Evolutionary conservation across 2,888 invertebrate species (phyloP), one percentile per base, ranked within the genome.

Genomic region (Agonopterix arenella): DNA sequence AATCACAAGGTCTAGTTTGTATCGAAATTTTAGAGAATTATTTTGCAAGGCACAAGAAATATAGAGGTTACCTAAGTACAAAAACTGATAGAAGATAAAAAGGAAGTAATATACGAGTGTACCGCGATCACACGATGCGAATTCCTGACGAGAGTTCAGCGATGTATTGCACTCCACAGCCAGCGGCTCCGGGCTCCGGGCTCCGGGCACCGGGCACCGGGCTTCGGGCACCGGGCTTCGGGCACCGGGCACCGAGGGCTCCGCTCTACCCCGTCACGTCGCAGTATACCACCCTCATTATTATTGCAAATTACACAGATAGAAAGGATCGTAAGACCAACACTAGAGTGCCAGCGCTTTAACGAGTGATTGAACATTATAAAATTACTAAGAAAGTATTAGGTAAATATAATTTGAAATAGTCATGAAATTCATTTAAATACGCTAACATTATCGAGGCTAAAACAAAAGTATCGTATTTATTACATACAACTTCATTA

Each of bases 371-470:
- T 73, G 77, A 84, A 84, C 76, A 76, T 74, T 84, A 84, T 82
- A 84, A 84, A 82, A 76, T 78, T 75, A 86, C 82, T 85, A 85
- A 84, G 85, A 86, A 85, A 82, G 79, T 82, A 71, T 75, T 72
- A 84, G 80, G 84, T 89, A 86, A 89, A 88, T 89, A 89, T 89
- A 86, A 88, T 89, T 88, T 88, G 84, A 86, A 84, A 86, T 86
- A 88, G 79, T 83, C 68, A 76, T 84, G 85, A 84, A 73, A 84
- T 86, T 80, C 73, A 83, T 85, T 82, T 79, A 81, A 81, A 82
- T 80, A 85, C 73, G 73, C 82, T 86, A 86, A 85, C 76, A 81
- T 82, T 82, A 84, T 80, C 77, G 82, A 81, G 79, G 83, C 77
- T 86, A 81, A 84, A 86, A 88, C 84, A 84, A 85, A 88, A 80